These are phyloP conservation scores for Achatina immaculata DNA, from an alignment of 1,140 invertebrate species.

Conservation along the genomic window DNA sequence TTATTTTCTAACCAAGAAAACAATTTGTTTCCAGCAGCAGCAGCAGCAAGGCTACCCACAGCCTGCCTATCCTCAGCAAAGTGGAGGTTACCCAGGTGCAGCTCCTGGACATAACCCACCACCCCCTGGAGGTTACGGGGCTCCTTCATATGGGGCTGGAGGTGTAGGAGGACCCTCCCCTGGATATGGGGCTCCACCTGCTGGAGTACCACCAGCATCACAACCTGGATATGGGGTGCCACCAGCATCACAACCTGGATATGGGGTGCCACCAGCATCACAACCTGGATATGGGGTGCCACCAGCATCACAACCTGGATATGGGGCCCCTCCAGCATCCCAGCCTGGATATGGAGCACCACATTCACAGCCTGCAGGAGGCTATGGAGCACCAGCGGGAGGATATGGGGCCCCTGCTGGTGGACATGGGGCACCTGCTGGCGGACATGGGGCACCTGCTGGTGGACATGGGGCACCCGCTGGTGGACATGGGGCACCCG, in stretches of 20 bases:
- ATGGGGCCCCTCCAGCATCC: background rate
- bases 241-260: background rate
- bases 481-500: no score
- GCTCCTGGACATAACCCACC: conserved; percentile 22
- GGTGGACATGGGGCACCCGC: conserved; percentile 27
- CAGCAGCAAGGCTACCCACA: conserved; percentile 28
- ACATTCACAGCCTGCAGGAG: background rate
- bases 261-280: background rate
- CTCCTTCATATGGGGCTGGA: conserved; percentile 25
- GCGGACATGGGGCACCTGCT: conserved; percentile 31
- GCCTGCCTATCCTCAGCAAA: conserved; percentile 37
- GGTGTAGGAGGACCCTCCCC: conserved; percentile 21
- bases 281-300: background rate
- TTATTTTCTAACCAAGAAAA: no score
- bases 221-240: background rate
- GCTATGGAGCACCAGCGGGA: conserved; percentile 4
- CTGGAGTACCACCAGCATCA: conserved; percentile 13
- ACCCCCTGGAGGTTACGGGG: conserved; percentile 37
- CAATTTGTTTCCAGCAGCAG: no score
- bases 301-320: background rate
- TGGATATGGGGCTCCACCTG: conserved; percentile 41
- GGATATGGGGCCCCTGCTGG: conserved; percentile 37
- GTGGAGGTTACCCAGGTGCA: background rate
- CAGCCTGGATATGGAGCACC: background rate
- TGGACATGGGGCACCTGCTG: background rate